Evolutionary conservation across 2,113 vertebrate species (phyloP), one percentile per base, ranked within the genome.

Genomic region (Alexandromys fortis): DNA sequence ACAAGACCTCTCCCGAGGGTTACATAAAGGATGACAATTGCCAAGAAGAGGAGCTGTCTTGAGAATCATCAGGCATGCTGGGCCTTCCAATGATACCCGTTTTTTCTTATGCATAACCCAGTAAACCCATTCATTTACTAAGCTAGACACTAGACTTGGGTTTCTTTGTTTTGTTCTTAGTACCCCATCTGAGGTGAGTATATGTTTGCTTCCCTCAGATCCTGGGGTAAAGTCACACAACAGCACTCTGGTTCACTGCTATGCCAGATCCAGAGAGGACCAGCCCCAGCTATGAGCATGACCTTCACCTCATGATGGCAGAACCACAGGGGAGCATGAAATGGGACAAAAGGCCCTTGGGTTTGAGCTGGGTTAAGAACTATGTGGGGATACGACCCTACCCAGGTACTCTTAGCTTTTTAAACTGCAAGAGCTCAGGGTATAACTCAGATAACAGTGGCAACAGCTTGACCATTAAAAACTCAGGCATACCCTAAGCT

Each of bases 261-360:
- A 82, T 89, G 22, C 52, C 91, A 97, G 98, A 97, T 95, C 94
- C 94, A 85, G 85, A 91, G 8, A 70, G 65, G 3, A 0, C 55
- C 35, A 19, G 21, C 38, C 30, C 63, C 49, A 73, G 68, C 33
- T 76, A 61, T 68, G 9, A 45, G 28, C 9, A 28, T 61, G 28
- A 2, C n/a, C 26, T 94, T 12, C 86, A 30, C 33, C 89, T 3
- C 24, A 47, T 65, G 67, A 38, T 67, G 33, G 28, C 10, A 68
- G 65, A 82, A 17, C 65, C 78, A 16, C 38, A 38, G 7, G 6
- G 21, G 11, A 26, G 16, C 68, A 49, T 9, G 73, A 75, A 52
- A 58, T 52, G 21, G n/a, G 33, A 65, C 68, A 76, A 77, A 75
- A 88, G 63, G 72, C 45, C 28, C n/a, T 86, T 30, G 61, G 77